A percentile compares a stretch with the other conserved stretches of the same genome.
Conservation (phyloP, 2,888 invertebrate species). For the Mantis religiosa region DNA sequence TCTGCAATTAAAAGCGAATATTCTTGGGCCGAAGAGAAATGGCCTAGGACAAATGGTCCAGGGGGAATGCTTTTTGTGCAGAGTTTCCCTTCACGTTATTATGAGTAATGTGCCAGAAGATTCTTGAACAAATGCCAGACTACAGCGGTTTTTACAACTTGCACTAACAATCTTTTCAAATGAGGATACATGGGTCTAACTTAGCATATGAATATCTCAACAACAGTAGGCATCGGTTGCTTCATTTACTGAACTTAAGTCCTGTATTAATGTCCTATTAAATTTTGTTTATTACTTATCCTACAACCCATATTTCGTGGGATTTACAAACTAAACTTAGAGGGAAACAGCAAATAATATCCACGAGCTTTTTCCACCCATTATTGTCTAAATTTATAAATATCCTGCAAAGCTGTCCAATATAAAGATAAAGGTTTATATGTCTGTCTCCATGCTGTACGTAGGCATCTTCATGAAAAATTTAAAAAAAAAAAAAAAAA, state of each 20-base stretch:
- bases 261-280: no score
- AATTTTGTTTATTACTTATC: no score
- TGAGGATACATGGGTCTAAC: not conserved
- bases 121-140: not conserved
- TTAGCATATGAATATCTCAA: not conserved
- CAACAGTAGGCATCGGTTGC: not conserved
- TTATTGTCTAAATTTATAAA: no score
- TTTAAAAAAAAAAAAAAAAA: no score
- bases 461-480: no score
- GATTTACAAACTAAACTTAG: accelerated
- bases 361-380: no score
- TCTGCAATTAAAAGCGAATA: not conserved
- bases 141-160: not conserved
- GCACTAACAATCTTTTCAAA: not conserved
- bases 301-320: no score
- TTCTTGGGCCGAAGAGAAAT: not conserved
- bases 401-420: no score
- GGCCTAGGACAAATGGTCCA: not conserved
- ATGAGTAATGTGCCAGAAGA: not conserved
- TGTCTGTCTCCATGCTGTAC: no score
- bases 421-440: no score
- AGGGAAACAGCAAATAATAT: no score
- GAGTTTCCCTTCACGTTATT: not conserved
- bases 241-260: no score
- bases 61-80: not conserved